Base-by-base conservation (phyloP, 2,113 vertebrate species). In the Cinclus mexicanus region DNA sequence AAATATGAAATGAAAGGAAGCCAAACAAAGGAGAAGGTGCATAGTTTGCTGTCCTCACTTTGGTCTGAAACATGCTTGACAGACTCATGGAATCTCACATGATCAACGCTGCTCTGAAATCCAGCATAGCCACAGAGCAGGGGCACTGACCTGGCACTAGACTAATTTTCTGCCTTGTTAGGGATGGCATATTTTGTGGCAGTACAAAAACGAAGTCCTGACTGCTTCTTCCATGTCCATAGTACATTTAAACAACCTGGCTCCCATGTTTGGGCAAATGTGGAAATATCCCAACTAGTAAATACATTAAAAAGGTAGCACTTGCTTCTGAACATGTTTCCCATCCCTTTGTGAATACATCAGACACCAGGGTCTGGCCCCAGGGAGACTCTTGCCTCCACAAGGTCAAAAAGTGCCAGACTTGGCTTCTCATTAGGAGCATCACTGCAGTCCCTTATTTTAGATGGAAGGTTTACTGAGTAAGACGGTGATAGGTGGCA, bases 231-330 rank as follows among this genome's bases (percentile, higher is more conserved):
- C 39, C 1, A 1, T 53, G 85, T 31, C 44, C 21, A 11, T 5
- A 6, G 2, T 22, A 26, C 33, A 12, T 60, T 68, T 70, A 37
- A 56, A 53, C 9, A 67, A 12, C 11, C 18, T 44, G n/a, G 7
- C 24, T 84, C 26, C 21, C 10, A 3, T 7, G 24, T 56, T 17
- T 70, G 44, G 35, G 19, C 26, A 8, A 7, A 8, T 1, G 0
- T 28, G 63, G 49, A 90, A 63, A 28, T 35, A 39, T 8, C 49
- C 31, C 59, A 37, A 17, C 5, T 47, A 39, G 14, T 35, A 25
- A 55, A 53, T 18, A 12, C 33, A 59, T 12, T 7, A 7, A 18
- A 11, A 77, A 74, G 64, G 23, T 23, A 87, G 10, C 25, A 35
- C 33, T 39, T 39, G 11, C 18, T 69, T 77, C 49, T 76, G 31